These are phyloP conservation scores for Typhlichthys subterraneus DNA, from an alignment of 2,797 vertebrate genomes.

Conservation along the genomic window DNA sequence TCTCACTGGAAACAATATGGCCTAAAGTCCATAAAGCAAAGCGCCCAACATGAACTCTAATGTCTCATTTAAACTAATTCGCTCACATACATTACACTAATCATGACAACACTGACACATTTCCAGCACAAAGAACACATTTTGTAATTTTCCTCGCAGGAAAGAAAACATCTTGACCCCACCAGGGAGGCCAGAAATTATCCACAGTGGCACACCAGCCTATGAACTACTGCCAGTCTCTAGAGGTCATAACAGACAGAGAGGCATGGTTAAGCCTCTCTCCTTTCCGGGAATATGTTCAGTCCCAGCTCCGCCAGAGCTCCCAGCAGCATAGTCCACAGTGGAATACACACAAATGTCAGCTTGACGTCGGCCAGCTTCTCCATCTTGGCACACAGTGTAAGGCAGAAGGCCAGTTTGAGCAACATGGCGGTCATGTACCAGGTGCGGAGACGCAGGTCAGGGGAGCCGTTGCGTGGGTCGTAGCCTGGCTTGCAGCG, in stretches of 20 bases:
- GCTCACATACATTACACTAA: no score
- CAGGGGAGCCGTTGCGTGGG: slow-evolving; percentile 87
- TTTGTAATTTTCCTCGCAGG: no score
- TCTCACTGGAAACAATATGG: slow-evolving; percentile 10
- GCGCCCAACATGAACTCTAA: no score
- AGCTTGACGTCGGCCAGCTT: slow-evolving; percentile 84
- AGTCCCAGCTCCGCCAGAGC: slow-evolving; percentile 89
- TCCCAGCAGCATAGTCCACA: slow-evolving; percentile 90
- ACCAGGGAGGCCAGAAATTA: no score
- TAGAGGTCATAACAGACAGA: no score
- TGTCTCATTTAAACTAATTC: no score
- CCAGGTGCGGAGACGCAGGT: slow-evolving; percentile 90
- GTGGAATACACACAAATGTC: slow-evolving; percentile 88
- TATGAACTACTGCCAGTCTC: no score
- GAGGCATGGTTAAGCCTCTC: slow-evolving; percentile 75
- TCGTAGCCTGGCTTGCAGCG: slow-evolving; percentile 92
- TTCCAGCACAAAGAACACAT: no score
- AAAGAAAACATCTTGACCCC: no score
- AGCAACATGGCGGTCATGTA: slow-evolving; percentile 91
- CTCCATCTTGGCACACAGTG: slow-evolving; percentile 90
- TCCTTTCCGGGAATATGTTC: slow-evolving; percentile 87
- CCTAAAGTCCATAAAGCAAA: no score
- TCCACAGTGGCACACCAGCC: no score
- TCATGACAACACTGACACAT: no score
- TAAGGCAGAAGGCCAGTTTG: slow-evolving; percentile 91